Evolutionary conservation across 2,113 vertebrate species (phyloP).

Genomic region (Pterocles burchelli): DNA sequence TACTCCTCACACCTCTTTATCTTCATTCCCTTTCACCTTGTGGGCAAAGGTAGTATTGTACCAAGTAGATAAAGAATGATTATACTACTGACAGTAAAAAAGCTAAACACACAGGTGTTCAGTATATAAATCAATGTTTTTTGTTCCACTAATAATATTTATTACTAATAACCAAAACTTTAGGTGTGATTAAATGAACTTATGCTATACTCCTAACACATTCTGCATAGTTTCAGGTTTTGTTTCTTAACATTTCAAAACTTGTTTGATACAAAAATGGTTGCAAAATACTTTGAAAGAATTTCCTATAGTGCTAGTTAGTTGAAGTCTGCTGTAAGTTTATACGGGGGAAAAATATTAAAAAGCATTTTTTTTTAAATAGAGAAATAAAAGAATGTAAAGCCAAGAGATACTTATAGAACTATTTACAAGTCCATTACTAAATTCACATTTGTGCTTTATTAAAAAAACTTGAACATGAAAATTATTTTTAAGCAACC

Average conservation of each 20-base stretch:
- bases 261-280: background rate
- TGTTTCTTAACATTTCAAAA: background rate
- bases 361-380: background rate
- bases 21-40: background rate
- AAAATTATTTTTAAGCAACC: background rate
- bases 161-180: no score
- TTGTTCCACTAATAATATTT: background rate
- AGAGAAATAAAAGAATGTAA: background rate
- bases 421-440: conserved; percentile 19
- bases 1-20: background rate
- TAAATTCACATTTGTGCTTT: background rate
- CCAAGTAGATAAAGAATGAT: background rate
- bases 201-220: background rate
- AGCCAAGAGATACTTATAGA: background rate
- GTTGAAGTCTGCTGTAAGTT: background rate
- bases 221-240: background rate
- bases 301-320: background rate
- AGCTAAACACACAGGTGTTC: background rate
- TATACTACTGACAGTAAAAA: background rate
- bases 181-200: background rate
- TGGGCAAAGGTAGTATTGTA: background rate
- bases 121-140: background rate
- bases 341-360: background rate
- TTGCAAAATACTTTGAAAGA: background rate
- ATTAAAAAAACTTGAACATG: background rate